Conservation (phyloP, 2,113 vertebrate genomes). For the Colinus virginianus region DNA sequence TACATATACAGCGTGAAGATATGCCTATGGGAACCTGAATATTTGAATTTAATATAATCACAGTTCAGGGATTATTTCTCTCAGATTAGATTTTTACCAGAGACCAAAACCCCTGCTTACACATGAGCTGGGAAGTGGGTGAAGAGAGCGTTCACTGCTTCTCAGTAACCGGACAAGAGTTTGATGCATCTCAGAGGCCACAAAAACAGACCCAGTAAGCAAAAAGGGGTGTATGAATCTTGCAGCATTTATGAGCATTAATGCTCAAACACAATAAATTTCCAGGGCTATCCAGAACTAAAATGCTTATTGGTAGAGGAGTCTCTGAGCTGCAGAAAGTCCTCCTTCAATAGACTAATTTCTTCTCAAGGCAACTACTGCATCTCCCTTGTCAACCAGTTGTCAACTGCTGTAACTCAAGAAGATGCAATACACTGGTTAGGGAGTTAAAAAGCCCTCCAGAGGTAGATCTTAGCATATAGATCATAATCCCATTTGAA, state of each 20-base stretch:
- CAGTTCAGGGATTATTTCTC: not conserved
- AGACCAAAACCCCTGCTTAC: not conserved
- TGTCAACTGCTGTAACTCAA: slow-evolving; percentile 63
- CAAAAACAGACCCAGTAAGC: slow-evolving; percentile 28
- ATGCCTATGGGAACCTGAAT: not conserved
- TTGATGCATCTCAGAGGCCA: slow-evolving; percentile 24
- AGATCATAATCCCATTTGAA: not conserved
- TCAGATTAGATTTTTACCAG: not conserved
- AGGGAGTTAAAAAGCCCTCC: not conserved
- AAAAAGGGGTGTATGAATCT: not conserved
- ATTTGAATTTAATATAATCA: not conserved
- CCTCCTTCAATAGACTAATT: slow-evolving; percentile 58
- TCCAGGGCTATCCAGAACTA: slow-evolving; percentile 32
- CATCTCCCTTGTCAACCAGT: slow-evolving; percentile 52
- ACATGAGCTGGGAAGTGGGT: not conserved
- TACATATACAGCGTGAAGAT: not conserved
- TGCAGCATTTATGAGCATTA: not conserved
- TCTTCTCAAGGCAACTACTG: slow-evolving; percentile 63
- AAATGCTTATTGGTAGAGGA: slow-evolving; percentile 53
- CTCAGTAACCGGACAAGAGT: not conserved
- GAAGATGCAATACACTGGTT: slow-evolving; percentile 31
- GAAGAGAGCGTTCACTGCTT: not conserved
- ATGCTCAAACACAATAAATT: slow-evolving; percentile 32
- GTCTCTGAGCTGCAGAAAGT: slow-evolving; percentile 41
- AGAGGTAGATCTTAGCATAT: slow-evolving; percentile 7